Base-by-base conservation (phyloP, 2,797 vertebrate species). In the Sebastes baramenuke region DNA sequence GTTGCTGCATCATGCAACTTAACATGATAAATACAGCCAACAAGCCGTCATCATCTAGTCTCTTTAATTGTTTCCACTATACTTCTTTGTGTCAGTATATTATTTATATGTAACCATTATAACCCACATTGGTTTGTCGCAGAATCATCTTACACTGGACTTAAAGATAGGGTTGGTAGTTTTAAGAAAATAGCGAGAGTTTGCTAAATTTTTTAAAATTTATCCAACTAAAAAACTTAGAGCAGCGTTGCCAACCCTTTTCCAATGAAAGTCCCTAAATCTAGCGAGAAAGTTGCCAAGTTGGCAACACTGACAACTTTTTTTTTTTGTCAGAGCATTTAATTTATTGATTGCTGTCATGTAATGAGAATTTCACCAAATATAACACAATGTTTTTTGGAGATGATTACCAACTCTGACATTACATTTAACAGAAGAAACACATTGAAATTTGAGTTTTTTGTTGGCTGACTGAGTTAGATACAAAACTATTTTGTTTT, bases 161-260 rank as follows among this genome's bases (percentile, higher is more conserved):
- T 49, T 49, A 49, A 49, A 20, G 46, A 8, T n/a, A 20, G 46
- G 46, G 18, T 49, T 49, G 46, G 46, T 49, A n/a, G 18, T 49
- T 49, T 49, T 49, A 46, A 49, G 3, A 49, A 49, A 49, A 0
- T 4, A 49, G 42, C 3, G 16, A 46, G 42, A 46, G 6, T 46
- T 8, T 18, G 42, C 42, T 18, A 46, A 0, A 18, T 46, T 46
- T 49, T 49, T 49, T 20, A 0, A 4, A 49, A 52, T 9, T 3
- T 52, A 9, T 52, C 46, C 46, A 52, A 52, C 8, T 20, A 52
- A 52, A 52, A 52, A 52, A 52, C 8, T 20, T 0, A 49, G 18
- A 0, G 0, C 18, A 49, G 46, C 0, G 8, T 49, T 49, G 46
- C 3, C 18, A 49, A 49, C 18, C 0, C 46, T 52, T 52, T 52